These are phyloP conservation scores for Thunnus maccoyii DNA, from an alignment of 2,113 vertebrate species.

Conservation along the genomic window DNA sequence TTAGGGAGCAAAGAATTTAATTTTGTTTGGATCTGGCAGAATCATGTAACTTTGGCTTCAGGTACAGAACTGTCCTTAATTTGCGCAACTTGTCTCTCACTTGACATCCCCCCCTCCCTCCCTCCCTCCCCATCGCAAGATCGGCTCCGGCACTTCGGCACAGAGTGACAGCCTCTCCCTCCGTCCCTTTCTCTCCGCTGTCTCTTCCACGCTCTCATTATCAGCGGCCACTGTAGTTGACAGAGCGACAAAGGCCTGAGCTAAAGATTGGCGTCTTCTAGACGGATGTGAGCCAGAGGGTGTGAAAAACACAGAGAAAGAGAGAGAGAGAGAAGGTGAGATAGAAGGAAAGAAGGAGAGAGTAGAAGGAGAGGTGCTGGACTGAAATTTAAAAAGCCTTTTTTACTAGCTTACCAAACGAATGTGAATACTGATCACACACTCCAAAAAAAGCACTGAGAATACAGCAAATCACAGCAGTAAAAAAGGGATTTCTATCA, in stretches of 20 bases:
- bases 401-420: not conserved
- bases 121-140: conserved; percentile 21
- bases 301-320: not conserved
- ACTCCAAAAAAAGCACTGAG: too few species aligned
- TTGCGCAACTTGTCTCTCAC: not conserved
- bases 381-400: not conserved
- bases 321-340: conserved; percentile 15
- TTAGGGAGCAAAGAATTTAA: not conserved
- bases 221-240: conserved; percentile 25
- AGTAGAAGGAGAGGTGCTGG: not conserved
- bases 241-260: conserved; percentile 42
- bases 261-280: conserved; percentile 7
- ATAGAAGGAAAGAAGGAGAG: not conserved
- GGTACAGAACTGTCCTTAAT: not conserved
- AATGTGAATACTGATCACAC: not conserved
- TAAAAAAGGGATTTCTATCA: not conserved
- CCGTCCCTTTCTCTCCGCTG: not conserved
- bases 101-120: not conserved
- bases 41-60: not conserved
- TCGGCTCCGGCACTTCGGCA: conserved; percentile 21
- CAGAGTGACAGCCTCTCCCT: not conserved
- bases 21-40: not conserved
- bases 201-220: conserved; percentile 35
- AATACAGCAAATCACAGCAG: not conserved
- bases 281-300: conserved; percentile 2